Percentiles rank a stretch among this genome's conserved stretches.
These are phyloP conservation scores for Pterois miles DNA, from an alignment of 2,797 vertebrate species.

Conservation along the genomic window DNA sequence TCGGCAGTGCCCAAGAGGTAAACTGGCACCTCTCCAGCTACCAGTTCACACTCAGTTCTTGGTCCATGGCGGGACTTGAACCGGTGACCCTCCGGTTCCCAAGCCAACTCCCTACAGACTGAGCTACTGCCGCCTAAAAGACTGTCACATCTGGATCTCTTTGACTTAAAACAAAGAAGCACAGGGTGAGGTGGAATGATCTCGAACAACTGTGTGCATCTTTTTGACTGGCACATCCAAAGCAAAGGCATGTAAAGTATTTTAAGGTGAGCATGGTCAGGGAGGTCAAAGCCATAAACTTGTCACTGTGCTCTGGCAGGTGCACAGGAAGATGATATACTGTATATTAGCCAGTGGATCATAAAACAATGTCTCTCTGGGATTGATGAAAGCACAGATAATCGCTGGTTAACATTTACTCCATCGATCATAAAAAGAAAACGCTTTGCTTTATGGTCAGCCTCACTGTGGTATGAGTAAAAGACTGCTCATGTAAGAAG, in stretches of 20 bases:
- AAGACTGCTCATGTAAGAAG: background rate
- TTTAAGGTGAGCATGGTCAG: slow-evolving; percentile 65
- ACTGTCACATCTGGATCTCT: background rate
- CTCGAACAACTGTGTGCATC: background rate
- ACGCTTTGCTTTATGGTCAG: background rate
- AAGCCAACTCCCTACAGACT: no score
- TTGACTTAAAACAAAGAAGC: background rate
- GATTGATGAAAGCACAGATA: slow-evolving; percentile 58
- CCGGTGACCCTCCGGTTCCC: no score
- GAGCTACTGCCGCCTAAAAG: background rate
- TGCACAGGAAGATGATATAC: slow-evolving; percentile 65
- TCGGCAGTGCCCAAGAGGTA: no score
- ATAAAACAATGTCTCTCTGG: slow-evolving; percentile 70
- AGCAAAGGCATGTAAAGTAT: slow-evolving; percentile 48
- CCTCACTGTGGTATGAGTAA: background rate
- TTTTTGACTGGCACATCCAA: slow-evolving; percentile 42
- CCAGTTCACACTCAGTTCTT: no score
- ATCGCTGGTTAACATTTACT: slow-evolving; percentile 62
- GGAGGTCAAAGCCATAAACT: slow-evolving; percentile 67
- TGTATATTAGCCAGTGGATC: slow-evolving; percentile 63
- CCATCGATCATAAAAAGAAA: slow-evolving; percentile 74
- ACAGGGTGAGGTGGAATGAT: background rate
- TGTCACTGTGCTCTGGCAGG: slow-evolving; percentile 63
- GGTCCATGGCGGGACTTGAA: no score
- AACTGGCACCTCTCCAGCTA: no score